phyloP scores from a whole-genome alignment of 2,113 vertebrate species.

The Nycticebus coucang region DNA sequence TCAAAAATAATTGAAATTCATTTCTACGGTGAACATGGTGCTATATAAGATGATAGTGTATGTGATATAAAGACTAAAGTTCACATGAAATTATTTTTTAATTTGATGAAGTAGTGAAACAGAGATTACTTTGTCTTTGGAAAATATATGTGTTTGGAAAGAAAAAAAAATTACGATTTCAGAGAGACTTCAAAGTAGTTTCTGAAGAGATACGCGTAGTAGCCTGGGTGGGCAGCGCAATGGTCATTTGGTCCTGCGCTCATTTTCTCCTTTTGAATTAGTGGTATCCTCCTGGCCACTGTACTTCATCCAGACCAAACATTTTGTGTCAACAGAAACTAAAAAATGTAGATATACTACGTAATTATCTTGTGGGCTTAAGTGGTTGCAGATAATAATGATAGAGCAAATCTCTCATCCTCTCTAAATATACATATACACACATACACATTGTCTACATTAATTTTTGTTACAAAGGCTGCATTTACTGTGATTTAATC shows the following conservation, averaged over 20 bases:
- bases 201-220: neutral
- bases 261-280: neutral
- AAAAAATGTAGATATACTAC: neutral
- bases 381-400: neutral
- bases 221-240: neutral
- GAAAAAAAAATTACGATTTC: neutral
- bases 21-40: neutral
- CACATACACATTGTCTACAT: no score
- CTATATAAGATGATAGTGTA: neutral
- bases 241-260: no score
- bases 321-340: neutral
- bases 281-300: neutral
- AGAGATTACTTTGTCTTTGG: neutral
- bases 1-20: neutral
- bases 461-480: no score
- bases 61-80: neutral
- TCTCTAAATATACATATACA: no score
- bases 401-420: neutral
- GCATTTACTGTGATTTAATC: neutral
- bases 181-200: neutral
- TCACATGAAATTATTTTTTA: neutral
- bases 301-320: neutral
- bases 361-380: neutral
- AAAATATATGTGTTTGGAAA: no score
- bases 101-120: neutral